Evolutionary conservation across 2,113 vertebrate genomes (phyloP).

Genomic region (Atrichornis clamosus): DNA sequence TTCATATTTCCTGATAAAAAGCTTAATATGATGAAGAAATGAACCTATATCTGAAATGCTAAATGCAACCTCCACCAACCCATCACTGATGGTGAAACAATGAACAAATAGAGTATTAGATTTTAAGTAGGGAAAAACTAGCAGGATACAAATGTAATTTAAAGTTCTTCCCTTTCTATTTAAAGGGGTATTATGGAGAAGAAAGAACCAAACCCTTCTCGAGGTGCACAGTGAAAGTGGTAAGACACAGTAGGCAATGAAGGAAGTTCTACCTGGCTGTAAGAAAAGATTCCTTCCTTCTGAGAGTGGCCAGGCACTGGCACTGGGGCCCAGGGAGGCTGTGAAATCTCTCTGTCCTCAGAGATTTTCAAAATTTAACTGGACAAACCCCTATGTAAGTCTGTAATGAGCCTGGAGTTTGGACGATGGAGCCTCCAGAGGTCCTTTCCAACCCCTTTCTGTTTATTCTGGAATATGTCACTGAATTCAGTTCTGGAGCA

Average conservation of each 20-base stretch:
- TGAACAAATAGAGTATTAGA: background rate
- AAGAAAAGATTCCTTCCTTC: background rate
- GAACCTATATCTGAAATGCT: background rate
- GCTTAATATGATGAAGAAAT: background rate
- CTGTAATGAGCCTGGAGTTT: background rate
- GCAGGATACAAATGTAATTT: background rate
- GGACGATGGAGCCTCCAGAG: background rate
- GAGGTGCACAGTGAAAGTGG: background rate
- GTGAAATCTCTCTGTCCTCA: background rate
- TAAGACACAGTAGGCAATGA: background rate
- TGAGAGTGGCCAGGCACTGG: background rate
- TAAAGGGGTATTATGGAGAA: background rate
- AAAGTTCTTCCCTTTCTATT: background rate
- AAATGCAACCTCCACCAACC: background rate
- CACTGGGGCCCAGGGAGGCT: background rate
- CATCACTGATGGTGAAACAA: background rate
- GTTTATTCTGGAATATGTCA: background rate
- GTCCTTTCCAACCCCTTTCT: background rate
- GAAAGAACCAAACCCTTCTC: background rate
- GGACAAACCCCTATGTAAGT: background rate
- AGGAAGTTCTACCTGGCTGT: background rate
- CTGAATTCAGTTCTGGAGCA: background rate
- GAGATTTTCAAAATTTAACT: background rate
- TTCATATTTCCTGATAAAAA: background rate
- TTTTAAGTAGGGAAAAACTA: background rate